Evolutionary conservation across 2,888 invertebrate species (phyloP), one percentile per base, ranked within the genome.

Genomic region (Orchesellides sinensis): DNA sequence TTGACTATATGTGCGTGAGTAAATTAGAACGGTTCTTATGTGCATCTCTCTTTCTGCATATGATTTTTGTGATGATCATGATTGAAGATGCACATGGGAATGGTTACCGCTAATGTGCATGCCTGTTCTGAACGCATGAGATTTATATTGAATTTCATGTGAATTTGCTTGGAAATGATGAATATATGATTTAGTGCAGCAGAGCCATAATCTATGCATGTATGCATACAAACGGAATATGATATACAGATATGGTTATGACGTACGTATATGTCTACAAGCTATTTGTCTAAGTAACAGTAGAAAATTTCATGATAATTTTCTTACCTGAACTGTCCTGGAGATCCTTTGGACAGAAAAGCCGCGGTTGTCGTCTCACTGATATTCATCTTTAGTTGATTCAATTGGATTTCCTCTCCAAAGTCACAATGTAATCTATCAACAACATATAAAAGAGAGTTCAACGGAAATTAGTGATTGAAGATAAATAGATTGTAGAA

Each of bases 281-380:
- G 35, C 12, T 35, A 8, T 35, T 12, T 35, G 12, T 35, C 12
- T 12, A 8, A 35, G n/a, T 49, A 49, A 21, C 2, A 49, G 19
- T 3, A 3, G 49, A 8, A 49, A 49, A 47, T 6, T 32, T 6
- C 32, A 32, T 47, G 49, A 17, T 6, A 32, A 79, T 59, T 56
- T 69, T 27, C 75, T 70, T 83, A 87, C 86, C 86, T 84, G 73
- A 87, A 87, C 66, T 87, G 87, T 61, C 80, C 84, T 40, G 84
- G 52, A 5, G 86, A 83, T 29, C 85, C 87, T 69, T 87, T 87
- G 45, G 86, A 83, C 17, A 87, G 73, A 56, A 87, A 87, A 8
- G 87, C 87, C 32, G 87, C 87, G 12, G 87, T 87, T 19, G 87
- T 87, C n/a, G 86, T 87, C 61, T 87, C 86, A 74, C 86, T 87